Base-by-base conservation (phyloP, 1,140 invertebrate species). In the Aphaenogaster rudis region DNA sequence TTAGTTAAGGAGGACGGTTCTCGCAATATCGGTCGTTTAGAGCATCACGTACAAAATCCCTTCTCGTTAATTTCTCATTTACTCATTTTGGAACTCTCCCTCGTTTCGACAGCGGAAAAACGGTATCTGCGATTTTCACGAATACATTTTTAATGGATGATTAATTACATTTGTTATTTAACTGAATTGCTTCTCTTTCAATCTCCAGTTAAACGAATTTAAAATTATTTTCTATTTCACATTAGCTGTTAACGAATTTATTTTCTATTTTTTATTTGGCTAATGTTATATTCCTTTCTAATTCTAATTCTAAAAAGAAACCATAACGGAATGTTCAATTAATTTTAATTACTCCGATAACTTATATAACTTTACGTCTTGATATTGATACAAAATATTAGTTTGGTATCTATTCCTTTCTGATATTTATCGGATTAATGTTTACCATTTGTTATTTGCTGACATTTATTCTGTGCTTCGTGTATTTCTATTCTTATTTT, bases 1-100 rank as follows among this genome's bases (percentile, higher is more conserved):
- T 82, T 48, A 36, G 28, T n/a, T 13, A 39, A 59, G 28, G 9
- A 28, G 3, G 42, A 74, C 50, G 54, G 28, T 76, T 61, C 48
- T 54, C 3, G 28, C 54, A 17, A 82, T 57, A 54, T 57, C 48
- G 28, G 13, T 33, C 33, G 21, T 74, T 82, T 74, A 82, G 1
- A 33, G n/a, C 45, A 21, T 39, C 74, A 36, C 7, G 17, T 59
- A 17, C 15, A 15, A 66, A 13, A 28, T 54, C 42, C n/a, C 21
- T 11, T 33, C 76, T 79, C 28, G 45, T 64, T 64, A 48, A 64
- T 66, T 45, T 54, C 15, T 50, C 61, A 11, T 39, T 50, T 52
- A 15, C 48, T 71, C 66, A 50, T 33, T 84, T 63, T 45, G 15
- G 15, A 61, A 84, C 7, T 48, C 7, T 0, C 21, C 9, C 15